Evolutionary conservation across 2,113 vertebrate species (phyloP).

Genomic region (Vicugna pacos): DNA sequence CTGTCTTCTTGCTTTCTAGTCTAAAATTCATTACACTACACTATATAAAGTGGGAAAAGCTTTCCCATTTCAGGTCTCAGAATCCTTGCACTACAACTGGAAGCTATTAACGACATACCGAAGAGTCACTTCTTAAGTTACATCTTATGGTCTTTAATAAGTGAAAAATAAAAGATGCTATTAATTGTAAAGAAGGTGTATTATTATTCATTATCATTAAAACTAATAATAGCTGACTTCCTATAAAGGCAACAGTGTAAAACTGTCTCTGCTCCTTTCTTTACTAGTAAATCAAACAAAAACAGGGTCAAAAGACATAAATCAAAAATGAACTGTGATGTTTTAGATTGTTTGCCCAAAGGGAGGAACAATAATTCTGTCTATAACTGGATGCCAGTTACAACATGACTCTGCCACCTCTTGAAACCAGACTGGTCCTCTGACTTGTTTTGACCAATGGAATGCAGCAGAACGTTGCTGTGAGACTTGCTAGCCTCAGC

Average conservation of each 20-base stretch:
- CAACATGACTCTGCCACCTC: neutral
- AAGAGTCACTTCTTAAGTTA: conserved; percentile 1
- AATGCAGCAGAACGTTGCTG: neutral
- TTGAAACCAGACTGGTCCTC: neutral
- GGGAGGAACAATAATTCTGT: neutral
- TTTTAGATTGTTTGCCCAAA: neutral
- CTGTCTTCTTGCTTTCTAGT: neutral
- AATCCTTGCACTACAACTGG: neutral
- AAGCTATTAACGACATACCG: neutral
- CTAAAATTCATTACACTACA: neutral
- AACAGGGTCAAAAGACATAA: neutral
- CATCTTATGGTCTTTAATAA: neutral
- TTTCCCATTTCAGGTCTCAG: neutral
- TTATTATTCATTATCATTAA: neutral
- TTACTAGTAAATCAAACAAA: conserved; percentile 44
- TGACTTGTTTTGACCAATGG: neutral
- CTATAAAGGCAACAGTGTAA: neutral
- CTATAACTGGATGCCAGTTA: neutral
- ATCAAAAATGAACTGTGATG: neutral
- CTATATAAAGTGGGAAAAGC: neutral
- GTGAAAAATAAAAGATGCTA: neutral
- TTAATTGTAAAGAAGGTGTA: neutral
- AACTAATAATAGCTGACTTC: neutral
- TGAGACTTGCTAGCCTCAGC: neutral
- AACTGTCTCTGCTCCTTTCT: neutral